Percentiles rank a stretch among this genome's conserved stretches.
These are phyloP conservation scores for Lordiphosa collinella DNA, from an alignment of 1,140 invertebrate genomes.

Conservation along the genomic window DNA sequence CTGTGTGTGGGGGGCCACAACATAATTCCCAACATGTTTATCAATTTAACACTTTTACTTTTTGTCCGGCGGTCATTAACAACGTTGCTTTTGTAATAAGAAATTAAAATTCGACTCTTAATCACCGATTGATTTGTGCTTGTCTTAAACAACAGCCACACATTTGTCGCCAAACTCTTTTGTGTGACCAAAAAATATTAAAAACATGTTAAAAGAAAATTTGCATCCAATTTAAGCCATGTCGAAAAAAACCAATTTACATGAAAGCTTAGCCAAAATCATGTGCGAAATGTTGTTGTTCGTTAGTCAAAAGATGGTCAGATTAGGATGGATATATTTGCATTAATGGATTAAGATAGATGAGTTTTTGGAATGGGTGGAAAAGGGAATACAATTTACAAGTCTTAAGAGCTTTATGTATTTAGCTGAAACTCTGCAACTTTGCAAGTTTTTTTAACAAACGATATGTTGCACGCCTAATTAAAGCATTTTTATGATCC, in stretches of 20 bases:
- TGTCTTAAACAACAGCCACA: neutral
- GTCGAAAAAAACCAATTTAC: neutral
- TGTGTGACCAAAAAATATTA: neutral
- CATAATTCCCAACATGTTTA: conserved; percentile 6
- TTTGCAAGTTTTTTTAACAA: no score
- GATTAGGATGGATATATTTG: no score
- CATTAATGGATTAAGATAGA: no score
- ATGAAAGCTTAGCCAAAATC: neutral
- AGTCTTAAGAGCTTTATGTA: no score
- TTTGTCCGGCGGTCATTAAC: conserved; percentile 8
- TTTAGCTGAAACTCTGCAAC: no score
- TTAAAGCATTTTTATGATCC: no score
- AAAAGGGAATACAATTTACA: no score
- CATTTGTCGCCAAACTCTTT: conserved; percentile 5
- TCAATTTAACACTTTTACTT: conserved; percentile 13
- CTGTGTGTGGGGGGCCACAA: conserved; percentile 1
- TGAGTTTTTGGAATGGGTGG: no score
- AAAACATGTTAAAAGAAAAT: neutral
- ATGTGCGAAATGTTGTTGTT: no score
- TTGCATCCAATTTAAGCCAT: no score
- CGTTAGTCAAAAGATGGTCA: no score
- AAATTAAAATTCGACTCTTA: conserved; percentile 2
- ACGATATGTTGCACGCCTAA: no score
- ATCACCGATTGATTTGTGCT: conserved; percentile 4
- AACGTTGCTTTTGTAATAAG: conserved; percentile 4